These are phyloP conservation scores for Vulpes vulpes DNA, from an alignment of 2,113 vertebrate species.

Conservation along the genomic window DNA sequence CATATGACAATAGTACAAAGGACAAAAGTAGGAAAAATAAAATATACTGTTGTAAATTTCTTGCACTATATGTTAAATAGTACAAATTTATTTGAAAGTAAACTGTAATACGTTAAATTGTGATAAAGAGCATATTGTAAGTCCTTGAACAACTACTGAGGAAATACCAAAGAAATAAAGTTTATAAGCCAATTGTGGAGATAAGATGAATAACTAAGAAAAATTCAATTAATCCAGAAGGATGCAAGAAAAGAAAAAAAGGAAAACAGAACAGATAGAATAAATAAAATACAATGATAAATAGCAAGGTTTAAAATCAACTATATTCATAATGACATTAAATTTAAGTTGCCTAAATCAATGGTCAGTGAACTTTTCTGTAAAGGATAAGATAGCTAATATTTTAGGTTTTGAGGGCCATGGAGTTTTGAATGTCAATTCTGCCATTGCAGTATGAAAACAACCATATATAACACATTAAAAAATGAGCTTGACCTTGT, in stretches of 20 bases:
- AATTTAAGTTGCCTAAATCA: not conserved
- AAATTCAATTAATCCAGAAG: not conserved
- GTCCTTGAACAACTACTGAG: not conserved
- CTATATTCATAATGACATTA: not conserved
- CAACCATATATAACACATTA: not conserved
- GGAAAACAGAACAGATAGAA: not conserved
- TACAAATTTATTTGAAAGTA: not conserved
- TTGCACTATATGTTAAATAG: not conserved
- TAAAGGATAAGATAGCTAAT: not conserved
- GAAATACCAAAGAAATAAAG: not conserved
- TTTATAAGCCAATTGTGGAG: not conserved
- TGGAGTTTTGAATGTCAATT: not conserved
- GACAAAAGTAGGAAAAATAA: not conserved
- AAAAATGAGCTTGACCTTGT: not conserved
- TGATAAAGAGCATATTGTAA: not conserved
- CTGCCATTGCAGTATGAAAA: not conserved
- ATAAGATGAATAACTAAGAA: not conserved
- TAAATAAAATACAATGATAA: not conserved
- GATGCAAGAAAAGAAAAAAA: not conserved
- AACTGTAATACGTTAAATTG: not conserved
- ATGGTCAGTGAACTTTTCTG: not conserved
- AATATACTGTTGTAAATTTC: not conserved
- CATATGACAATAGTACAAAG: not conserved
- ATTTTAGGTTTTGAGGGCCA: not conserved
- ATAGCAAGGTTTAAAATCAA: not conserved